A percentile compares a stretch with the other conserved stretches of the same genome.
phyloP scores from a whole-genome alignment of 92 coral and sea anemone species.

The Palythoa caribaeorum region DNA sequence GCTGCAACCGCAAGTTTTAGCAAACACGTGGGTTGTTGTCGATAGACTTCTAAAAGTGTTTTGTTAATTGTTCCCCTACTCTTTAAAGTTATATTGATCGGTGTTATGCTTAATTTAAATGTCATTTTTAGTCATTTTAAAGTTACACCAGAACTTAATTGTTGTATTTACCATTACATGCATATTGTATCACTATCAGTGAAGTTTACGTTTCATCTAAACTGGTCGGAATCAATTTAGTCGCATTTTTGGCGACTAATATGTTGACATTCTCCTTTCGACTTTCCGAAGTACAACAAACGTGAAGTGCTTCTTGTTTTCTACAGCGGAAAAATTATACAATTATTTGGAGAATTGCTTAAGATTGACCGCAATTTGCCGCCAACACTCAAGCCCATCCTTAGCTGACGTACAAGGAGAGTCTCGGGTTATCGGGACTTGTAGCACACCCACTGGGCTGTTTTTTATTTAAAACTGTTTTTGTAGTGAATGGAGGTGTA shows the following conservation, averaged over 20 bases:
- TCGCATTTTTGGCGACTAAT: background rate
- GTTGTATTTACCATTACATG: background rate
- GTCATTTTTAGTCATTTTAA: background rate
- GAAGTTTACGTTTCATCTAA: background rate
- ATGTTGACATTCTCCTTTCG: background rate
- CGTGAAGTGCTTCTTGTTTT: background rate
- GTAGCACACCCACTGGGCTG: background rate
- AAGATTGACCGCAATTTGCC: slow-evolving; percentile 36
- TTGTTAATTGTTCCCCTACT: background rate
- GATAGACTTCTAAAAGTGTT: background rate
- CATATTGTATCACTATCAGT: background rate
- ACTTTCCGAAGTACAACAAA: background rate
- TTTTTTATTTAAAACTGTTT: background rate
- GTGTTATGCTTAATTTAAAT: background rate
- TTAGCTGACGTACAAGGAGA: background rate
- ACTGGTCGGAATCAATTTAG: background rate
- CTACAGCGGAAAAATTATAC: background rate
- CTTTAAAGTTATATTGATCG: background rate
- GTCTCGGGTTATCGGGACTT: background rate
- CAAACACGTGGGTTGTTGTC: background rate
- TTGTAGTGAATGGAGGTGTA: background rate
- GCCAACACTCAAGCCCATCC: slow-evolving; percentile 31
- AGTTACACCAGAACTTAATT: background rate
- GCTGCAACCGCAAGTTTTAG: background rate
- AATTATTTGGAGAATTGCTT: background rate